Percentiles rank a stretch among this genome's conserved stretches.
phyloP scores from a whole-genome alignment of 2,888 invertebrate species.

The Xylocampa areola region DNA sequence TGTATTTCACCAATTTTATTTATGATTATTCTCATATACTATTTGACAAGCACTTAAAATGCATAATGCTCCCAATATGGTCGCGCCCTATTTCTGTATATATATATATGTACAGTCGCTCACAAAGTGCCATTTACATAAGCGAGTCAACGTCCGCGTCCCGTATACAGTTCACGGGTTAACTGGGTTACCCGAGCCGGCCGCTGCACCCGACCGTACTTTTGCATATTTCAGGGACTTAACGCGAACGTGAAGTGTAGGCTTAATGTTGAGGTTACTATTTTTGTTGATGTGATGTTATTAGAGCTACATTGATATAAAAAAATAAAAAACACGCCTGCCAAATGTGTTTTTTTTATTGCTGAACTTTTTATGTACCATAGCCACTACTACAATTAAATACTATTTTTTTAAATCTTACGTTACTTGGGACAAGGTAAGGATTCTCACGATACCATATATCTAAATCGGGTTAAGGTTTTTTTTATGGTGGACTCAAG shows the following conservation, averaged over 20 bases:
- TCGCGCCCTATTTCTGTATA: constrained; percentile 1
- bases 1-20: no score
- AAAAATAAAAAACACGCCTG: no score
- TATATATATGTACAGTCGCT: constrained; percentile 18
- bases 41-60: constrained; percentile 15
- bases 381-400: no score
- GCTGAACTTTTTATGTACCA: no score
- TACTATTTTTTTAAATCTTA: no score
- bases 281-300: neutral
- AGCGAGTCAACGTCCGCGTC: constrained; percentile 41
- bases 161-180: constrained; percentile 47
- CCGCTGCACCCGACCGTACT: constrained; percentile 35
- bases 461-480: no score
- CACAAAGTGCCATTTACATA: constrained; percentile 44
- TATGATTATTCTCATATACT: no score
- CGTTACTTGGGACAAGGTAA: no score
- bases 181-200: constrained; percentile 56
- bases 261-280: constrained; percentile 9
- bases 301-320: no score
- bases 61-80: constrained; percentile 7
- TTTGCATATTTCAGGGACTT: constrained; percentile 43
- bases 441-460: no score
- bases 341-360: no score
- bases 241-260: constrained; percentile 3
- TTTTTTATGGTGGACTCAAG: no score